Percentiles rank a stretch among this genome's conserved stretches.
Conservation (phyloP, 2,113 vertebrate genomes). For the Dipodomys stephensi region DNA sequence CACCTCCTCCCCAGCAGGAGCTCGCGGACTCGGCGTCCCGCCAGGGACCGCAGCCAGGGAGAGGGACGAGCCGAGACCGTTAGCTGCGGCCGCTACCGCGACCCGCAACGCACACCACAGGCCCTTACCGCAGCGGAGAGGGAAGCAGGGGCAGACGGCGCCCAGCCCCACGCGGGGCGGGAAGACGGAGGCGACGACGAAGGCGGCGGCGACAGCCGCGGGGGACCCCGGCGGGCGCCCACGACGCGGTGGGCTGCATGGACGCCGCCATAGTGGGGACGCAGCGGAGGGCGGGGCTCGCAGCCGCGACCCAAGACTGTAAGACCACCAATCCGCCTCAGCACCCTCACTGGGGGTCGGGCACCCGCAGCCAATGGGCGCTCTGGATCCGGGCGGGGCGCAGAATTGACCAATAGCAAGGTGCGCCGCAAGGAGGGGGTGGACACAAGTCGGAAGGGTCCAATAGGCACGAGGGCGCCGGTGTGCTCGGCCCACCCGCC, state of each 20-base stretch:
- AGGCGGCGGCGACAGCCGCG: constrained; percentile 41
- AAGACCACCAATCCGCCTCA: constrained; percentile 68
- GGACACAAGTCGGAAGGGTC: not conserved
- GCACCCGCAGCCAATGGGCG: constrained; percentile 47
- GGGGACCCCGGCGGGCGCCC: constrained; percentile 69
- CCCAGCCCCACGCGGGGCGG: constrained; percentile 43
- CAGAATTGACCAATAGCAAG: constrained; percentile 63
- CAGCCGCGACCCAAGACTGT: constrained; percentile 62
- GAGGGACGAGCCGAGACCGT: constrained; percentile 8
- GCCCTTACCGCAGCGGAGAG: constrained; percentile 74
- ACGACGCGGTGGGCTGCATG: constrained; percentile 63
- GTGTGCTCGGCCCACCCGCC: not conserved
- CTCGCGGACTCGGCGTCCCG: not conserved
- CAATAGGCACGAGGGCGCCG: not conserved
- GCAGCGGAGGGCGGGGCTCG: constrained; percentile 74
- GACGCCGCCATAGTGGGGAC: constrained; percentile 80
- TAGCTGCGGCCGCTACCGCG: not conserved
- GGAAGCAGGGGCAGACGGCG: constrained; percentile 53
- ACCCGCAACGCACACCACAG: not conserved
- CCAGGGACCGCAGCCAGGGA: not conserved
- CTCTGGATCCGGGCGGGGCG: constrained; percentile 42
- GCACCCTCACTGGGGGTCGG: constrained; percentile 53
- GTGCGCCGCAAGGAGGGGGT: constrained; percentile 9
- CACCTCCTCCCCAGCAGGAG: not conserved
- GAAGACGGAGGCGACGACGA: constrained; percentile 34